Percentiles rank a stretch among this genome's conserved stretches.
These are phyloP conservation scores for Clivina fossor DNA, from an alignment of 2,888 invertebrate species.

Conservation along the genomic window DNA sequence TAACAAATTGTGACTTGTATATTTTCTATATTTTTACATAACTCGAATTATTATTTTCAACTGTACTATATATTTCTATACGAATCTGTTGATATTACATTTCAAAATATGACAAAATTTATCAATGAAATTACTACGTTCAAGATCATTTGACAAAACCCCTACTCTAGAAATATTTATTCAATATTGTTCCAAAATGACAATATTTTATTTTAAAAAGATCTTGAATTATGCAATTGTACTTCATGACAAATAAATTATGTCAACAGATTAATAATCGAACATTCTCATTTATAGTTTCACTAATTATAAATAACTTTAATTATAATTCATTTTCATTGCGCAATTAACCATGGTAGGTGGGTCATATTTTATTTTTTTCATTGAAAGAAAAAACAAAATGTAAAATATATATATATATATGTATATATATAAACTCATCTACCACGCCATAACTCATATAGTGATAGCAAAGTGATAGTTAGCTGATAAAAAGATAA, in stretches of 20 bases:
- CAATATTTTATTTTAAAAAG: not conserved
- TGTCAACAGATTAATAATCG: not conserved
- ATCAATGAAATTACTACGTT: too few relatives aligned
- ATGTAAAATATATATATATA: not conserved
- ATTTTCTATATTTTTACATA: constrained; percentile 24
- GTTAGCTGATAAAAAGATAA: constrained; percentile 16
- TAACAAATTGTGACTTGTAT: constrained; percentile 20
- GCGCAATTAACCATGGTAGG: constrained; percentile 29
- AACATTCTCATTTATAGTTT: constrained; percentile 12
- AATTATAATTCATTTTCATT: too few relatives aligned
- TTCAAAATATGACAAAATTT: not conserved
- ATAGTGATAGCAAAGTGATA: constrained; percentile 33
- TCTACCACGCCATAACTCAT: constrained; percentile 29
- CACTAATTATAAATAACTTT: constrained; percentile 14
- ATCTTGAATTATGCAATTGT: not conserved
- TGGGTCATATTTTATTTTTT: constrained; percentile 20
- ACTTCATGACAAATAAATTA: not conserved
- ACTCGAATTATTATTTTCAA: not conserved
- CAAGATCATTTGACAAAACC: too few relatives aligned
- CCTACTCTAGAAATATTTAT: too few relatives aligned
- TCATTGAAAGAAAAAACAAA: not conserved
- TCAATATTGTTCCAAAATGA: not conserved
- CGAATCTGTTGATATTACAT: not conserved
- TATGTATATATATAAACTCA: constrained; percentile 11
- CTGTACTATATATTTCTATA: not conserved